A percentile compares a stretch with the other conserved stretches of the same genome.
These are phyloP conservation scores for Seriola rivoliana DNA, from an alignment of 2,113 vertebrate species.

Conservation along the genomic window DNA sequence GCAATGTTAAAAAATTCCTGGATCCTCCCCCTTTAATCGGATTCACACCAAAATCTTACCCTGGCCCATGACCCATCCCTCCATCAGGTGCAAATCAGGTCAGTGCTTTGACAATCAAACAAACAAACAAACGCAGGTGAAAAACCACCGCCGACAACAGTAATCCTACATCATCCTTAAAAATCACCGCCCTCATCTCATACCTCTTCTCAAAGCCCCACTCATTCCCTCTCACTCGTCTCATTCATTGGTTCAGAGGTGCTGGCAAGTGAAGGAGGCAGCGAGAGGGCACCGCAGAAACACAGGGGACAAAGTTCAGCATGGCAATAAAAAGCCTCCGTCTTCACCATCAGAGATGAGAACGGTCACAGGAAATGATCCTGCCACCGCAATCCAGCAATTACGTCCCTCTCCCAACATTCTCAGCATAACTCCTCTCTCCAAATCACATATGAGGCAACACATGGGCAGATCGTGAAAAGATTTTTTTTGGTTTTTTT, in stretches of 20 bases:
- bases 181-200: background rate
- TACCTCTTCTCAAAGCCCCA: background rate
- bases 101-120: too few species aligned
- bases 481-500: background rate
- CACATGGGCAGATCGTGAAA: constrained; percentile 4
- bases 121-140: background rate
- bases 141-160: background rate
- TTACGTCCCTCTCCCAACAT: constrained; percentile 71
- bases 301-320: constrained; percentile 65
- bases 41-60: too few species aligned
- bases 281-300: constrained; percentile 35
- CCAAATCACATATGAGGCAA: constrained; percentile 60
- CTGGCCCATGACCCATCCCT: too few species aligned
- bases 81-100: too few species aligned
- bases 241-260: constrained; percentile 25
- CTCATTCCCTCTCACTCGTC: constrained; percentile 42
- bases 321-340: constrained; percentile 54
- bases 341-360: constrained; percentile 62
- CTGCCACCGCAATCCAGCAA: constrained; percentile 72
- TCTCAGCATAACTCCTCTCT: constrained; percentile 67
- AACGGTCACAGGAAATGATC: constrained; percentile 67
- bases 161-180: background rate
- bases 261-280: constrained; percentile 19
- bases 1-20: too few species aligned
- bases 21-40: too few species aligned